phyloP scores from a whole-genome alignment of 1,140 invertebrate species.

The Coptotermes formosanus region DNA sequence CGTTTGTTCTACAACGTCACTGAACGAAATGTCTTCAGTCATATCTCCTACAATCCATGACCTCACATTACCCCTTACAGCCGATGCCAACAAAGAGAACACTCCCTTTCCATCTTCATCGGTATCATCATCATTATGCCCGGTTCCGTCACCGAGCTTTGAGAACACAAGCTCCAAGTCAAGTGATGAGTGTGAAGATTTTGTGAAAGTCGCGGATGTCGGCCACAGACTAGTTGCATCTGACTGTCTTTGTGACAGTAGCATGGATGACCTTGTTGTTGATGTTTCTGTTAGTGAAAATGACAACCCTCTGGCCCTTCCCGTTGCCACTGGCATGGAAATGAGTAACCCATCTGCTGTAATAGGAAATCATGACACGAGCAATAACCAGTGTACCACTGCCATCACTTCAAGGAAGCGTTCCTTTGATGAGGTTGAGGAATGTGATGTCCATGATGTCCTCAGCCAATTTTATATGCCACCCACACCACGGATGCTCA shows the following conservation, averaged over 20 bases:
- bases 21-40: background rate
- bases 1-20: background rate
- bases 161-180: background rate
- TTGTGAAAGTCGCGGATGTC: background rate
- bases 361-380: background rate
- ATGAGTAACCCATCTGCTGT: background rate
- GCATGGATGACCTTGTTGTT: slow-evolving; percentile 21
- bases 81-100: slow-evolving; percentile 32
- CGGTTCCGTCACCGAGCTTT: background rate
- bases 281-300: background rate
- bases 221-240: background rate
- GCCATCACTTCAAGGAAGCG: slow-evolving; percentile 27
- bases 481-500: slow-evolving; percentile 63
- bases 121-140: background rate
- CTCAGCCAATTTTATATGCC: slow-evolving; percentile 71
- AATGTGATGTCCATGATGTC: slow-evolving; percentile 53
- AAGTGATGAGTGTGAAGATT: background rate
- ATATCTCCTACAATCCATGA: background rate
- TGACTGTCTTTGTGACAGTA: slow-evolving; percentile 27
- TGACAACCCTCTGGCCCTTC: background rate
- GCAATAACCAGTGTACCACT: background rate
- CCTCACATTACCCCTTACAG: background rate
- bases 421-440: slow-evolving; percentile 39
- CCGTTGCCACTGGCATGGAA: background rate
- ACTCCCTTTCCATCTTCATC: background rate